Evolutionary conservation across 2,113 vertebrate species (phyloP).

Genomic region (Hemiprocne comata): DNA sequence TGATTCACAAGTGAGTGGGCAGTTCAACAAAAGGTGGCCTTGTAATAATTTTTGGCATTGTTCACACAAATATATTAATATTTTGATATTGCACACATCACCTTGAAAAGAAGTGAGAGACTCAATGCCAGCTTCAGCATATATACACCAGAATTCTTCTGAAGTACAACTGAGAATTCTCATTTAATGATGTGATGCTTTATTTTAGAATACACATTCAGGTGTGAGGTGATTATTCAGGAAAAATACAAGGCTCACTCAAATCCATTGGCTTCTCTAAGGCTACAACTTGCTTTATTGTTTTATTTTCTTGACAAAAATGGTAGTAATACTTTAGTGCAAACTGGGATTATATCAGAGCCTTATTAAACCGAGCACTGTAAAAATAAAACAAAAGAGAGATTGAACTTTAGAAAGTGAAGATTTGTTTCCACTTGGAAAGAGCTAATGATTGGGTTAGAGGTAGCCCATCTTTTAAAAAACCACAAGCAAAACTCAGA

Average conservation of each 20-base stretch:
- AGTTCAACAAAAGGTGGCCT: not conserved
- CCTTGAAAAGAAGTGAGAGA: not conserved
- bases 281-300: not conserved
- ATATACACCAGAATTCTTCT: not conserved
- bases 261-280: not conserved
- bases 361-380: not conserved
- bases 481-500: not conserved
- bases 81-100: not conserved
- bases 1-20: not conserved
- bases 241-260: not conserved
- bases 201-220: slow-evolving; percentile 18
- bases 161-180: not conserved
- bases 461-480: not conserved
- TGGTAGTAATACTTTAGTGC: not conserved
- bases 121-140: not conserved
- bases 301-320: slow-evolving; percentile 25
- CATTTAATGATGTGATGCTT: slow-evolving; percentile 7
- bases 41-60: not conserved
- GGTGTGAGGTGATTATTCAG: not conserved
- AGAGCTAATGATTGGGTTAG: not conserved
- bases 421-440: not conserved
- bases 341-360: not conserved
- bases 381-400: not conserved
- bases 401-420: not conserved
- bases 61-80: not conserved